These are phyloP conservation scores for Acrocera orbiculus DNA, from an alignment of 2,888 invertebrate species.

Conservation along the genomic window DNA sequence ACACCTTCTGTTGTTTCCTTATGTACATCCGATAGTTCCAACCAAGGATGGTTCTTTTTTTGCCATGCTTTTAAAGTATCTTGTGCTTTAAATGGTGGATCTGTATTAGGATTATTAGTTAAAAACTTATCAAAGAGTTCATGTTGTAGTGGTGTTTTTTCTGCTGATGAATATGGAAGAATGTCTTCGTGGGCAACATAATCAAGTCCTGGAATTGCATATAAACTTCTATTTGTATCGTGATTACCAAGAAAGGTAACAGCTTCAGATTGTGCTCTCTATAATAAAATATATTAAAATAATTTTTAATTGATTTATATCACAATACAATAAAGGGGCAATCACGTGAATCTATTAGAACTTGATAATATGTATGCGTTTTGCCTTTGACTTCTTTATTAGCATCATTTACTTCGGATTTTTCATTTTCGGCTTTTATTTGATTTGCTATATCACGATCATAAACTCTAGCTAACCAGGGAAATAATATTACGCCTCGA, in stretches of 20 bases:
- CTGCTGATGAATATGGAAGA: constrained; percentile 79
- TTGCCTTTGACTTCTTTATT: constrained; percentile 78
- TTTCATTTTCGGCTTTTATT: constrained; percentile 29
- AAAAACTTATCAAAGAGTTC: constrained; percentile 95
- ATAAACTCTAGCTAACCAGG: constrained; percentile 90
- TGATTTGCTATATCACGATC: constrained; percentile 73
- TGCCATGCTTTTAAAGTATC: constrained; percentile 91
- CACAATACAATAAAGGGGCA: constrained; percentile 63
- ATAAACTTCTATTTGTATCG: constrained; percentile 83
- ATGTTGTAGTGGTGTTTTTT: constrained; percentile 78
- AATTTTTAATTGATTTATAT: constrained; percentile 1
- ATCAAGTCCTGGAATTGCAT: constrained; percentile 93
- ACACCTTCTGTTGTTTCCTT: constrained; percentile 93
- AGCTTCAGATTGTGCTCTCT: constrained; percentile 94
- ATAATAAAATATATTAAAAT: constrained; percentile 6
- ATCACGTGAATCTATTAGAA: constrained; percentile 90
- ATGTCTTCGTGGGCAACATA: constrained; percentile 98
- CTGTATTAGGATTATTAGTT: constrained; percentile 53
- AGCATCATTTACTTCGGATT: constrained; percentile 24
- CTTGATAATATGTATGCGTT: constrained; percentile 93
- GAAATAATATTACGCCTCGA: constrained; percentile 89
- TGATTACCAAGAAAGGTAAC: constrained; percentile 94
- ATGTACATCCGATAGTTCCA: constrained; percentile 91
- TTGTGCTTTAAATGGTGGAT: constrained; percentile 73
- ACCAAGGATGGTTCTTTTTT: constrained; percentile 93